Percentiles rank a stretch among this genome's conserved stretches.
Conservation (phyloP, 2,888 invertebrate species). For the Nemotelus pantherinus region DNA sequence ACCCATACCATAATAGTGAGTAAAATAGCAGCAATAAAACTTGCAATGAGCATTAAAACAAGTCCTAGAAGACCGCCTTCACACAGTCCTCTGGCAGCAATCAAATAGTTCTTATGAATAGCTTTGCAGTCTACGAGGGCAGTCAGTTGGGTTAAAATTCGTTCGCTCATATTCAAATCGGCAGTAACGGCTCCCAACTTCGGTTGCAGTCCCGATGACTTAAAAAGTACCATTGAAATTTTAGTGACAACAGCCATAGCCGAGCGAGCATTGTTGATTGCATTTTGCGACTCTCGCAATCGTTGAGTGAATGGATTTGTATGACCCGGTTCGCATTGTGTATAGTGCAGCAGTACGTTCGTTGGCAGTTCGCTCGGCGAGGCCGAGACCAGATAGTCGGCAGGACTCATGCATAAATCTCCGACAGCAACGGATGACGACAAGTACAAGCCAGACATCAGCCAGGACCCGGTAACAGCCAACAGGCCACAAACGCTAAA, state of each 20-base stretch:
- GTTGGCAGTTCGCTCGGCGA: constrained; percentile 69
- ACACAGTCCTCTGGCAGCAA: constrained; percentile 83
- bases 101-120: constrained; percentile 83
- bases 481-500: constrained; percentile 88
- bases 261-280: constrained; percentile 67
- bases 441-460: constrained; percentile 87
- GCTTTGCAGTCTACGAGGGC: constrained; percentile 85
- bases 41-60: constrained; percentile 86
- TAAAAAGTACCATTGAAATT: constrained; percentile 64
- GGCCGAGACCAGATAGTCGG: constrained; percentile 78
- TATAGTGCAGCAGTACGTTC: constrained; percentile 79
- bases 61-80: constrained; percentile 84
- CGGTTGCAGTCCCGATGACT: constrained; percentile 72
- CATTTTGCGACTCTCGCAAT: constrained; percentile 79
- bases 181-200: constrained; percentile 80
- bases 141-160: constrained; percentile 73
- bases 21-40: constrained; percentile 86
- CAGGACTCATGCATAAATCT: constrained; percentile 87
- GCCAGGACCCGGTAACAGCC: constrained; percentile 88
- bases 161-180: constrained; percentile 81
- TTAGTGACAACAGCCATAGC: constrained; percentile 65
- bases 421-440: constrained; percentile 86
- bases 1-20: constrained; percentile 93
- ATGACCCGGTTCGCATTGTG: constrained; percentile 82
- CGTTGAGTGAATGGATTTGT: constrained; percentile 85